Base-by-base conservation (phyloP, 2,888 invertebrate genomes). In the Brenthis hecate region DNA sequence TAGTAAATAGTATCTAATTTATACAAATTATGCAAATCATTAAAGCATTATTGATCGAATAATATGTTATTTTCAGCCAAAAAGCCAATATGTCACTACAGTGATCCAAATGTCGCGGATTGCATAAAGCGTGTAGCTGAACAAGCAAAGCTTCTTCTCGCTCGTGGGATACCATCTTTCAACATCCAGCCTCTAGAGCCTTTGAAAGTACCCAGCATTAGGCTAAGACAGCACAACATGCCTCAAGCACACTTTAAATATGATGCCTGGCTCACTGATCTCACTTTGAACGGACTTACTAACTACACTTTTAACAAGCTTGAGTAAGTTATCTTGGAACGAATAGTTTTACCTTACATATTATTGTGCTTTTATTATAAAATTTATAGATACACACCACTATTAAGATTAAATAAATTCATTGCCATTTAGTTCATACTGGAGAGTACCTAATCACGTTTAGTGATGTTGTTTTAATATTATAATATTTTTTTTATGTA, bases 181-280 rank as follows among this genome's bases (percentile, higher is more conserved):
- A 92, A 90, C 16, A 93, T 95, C 32, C 95, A 94, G 56, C 85
- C 94, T 0, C 80, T 95, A 57, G 95, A 95, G 60, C 95, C 95
- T 0, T 81, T 95, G 57, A 85, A 87, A 71, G 87, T 95, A 13
- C 94, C 95, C 16, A 93, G 93, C 76, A 91, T 95, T 56, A 85
- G 94, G 56, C 81, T 95, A 3, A 87, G 95, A 66, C 95, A 95
- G 71, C 92, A 92, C 69, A 90, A 86, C 63, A 86, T 84, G 77
- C 89, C 93, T 0, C 87, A 89, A 68, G 87, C 86, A 60, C 85
- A 86, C 47, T 91, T 94, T 78, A 93, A 93, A 72, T 94, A 93
- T 72, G 94, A 94, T 74, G 93, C 94, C 1, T 91, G 92, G 86
- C 84, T 94, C 1, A 85, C 91, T 0, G 93, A 93, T 65, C 85